Conservation (phyloP, 1,140 invertebrate genomes). For the Bombus confusus region DNA sequence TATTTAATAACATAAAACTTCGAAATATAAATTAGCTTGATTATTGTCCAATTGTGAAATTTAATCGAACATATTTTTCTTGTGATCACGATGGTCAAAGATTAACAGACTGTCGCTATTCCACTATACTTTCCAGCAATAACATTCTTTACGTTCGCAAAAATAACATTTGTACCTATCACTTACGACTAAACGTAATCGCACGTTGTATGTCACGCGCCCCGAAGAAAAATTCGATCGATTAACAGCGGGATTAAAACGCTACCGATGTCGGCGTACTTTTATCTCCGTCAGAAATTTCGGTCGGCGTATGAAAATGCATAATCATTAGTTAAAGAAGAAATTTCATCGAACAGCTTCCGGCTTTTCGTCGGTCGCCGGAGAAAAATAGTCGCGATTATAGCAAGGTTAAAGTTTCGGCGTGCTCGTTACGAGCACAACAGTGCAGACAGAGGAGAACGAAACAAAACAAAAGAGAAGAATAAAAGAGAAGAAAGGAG, state of each 20-base stretch:
- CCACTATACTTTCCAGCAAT: conserved; percentile 2
- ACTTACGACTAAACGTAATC: not conserved
- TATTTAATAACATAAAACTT: not conserved
- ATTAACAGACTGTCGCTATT: not conserved
- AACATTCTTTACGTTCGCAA: not conserved
- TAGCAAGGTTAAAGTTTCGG: not conserved
- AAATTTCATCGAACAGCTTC: conserved; percentile 43
- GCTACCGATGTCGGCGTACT: not conserved
- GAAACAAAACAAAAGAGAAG: not conserved
- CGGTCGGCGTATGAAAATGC: not conserved
- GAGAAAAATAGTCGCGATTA: not conserved
- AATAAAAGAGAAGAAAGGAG: not conserved
- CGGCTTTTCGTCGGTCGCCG: not conserved
- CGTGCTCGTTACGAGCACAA: not conserved
- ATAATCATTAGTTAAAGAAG: conserved; percentile 35
- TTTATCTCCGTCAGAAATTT: conserved; percentile 20
- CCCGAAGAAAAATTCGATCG: not conserved
- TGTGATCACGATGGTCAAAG: not conserved
- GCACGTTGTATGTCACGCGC: not conserved
- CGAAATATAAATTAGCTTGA: not conserved
- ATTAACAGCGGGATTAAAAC: not conserved
- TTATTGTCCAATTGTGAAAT: conserved; percentile 1
- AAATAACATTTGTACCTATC: not conserved
- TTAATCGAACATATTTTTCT: not conserved
- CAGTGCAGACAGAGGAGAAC: not conserved